Conservation (phyloP, 2,113 vertebrate genomes). For the Eira barbara region DNA sequence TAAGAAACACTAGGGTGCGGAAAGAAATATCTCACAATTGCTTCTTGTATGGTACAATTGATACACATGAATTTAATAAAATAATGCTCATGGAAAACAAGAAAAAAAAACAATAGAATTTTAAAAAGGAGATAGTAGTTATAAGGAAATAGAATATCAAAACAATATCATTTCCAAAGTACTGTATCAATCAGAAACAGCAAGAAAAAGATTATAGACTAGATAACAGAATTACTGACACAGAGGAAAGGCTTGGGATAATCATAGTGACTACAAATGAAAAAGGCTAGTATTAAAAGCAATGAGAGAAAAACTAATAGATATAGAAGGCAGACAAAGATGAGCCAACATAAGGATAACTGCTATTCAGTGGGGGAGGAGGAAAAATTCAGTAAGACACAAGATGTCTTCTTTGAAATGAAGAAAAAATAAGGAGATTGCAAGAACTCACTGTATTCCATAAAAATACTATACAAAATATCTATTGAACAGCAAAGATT, state of each 20-base stretch:
- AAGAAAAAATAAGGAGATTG: background rate
- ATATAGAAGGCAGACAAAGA: background rate
- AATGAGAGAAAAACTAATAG: background rate
- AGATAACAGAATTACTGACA: background rate
- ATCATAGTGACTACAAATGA: background rate
- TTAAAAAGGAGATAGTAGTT: background rate
- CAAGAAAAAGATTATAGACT: background rate
- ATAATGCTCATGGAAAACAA: too few relatives aligned
- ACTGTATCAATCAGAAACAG: background rate
- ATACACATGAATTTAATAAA: background rate
- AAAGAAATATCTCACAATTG: background rate
- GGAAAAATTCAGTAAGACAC: too few relatives aligned
- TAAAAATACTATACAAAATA: background rate
- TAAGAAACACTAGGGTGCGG: background rate
- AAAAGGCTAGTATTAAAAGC: background rate
- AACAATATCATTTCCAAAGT: background rate
- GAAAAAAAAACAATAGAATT: background rate
- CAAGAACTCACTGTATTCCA: background rate
- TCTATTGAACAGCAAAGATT: background rate
- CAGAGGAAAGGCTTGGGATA: too few relatives aligned
- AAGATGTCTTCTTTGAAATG: background rate
- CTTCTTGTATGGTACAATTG: background rate
- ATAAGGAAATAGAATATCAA: background rate
- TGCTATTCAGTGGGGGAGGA: background rate
- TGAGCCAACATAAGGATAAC: background rate